Evolutionary conservation across 2,888 invertebrate genomes (phyloP).

Genomic region (Loripinus fragilis): DNA sequence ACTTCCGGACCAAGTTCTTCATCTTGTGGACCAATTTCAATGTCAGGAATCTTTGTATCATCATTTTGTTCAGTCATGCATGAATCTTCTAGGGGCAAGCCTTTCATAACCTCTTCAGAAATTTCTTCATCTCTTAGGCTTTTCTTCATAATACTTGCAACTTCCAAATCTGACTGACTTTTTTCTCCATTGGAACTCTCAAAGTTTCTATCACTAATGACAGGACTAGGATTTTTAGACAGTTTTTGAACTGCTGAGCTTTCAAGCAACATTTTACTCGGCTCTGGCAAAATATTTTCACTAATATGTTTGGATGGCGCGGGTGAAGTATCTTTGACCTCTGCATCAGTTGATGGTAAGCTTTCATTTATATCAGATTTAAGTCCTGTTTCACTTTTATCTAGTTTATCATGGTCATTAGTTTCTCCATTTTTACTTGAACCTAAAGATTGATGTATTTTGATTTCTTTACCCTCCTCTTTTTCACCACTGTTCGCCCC

Average conservation of each 20-base stretch:
- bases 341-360: neutral
- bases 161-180: conserved; percentile 14
- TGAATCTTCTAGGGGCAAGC: neutral
- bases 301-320: neutral
- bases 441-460: neutral
- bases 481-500: neutral
- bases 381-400: neutral
- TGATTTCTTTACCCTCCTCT: neutral
- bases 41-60: neutral
- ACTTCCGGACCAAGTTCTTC: neutral
- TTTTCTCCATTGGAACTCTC: conserved; percentile 15
- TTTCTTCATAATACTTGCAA: neutral
- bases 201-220: neutral
- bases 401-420: neutral
- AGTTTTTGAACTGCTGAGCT: neutral
- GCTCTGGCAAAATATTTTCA: neutral
- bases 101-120: neutral
- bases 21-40: neutral
- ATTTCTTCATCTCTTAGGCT: neutral
- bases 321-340: neutral
- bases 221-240: neutral
- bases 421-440: too few species aligned
- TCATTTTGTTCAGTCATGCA: conserved; percentile 2
- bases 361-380: neutral
- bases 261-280: neutral